Base-by-base conservation (phyloP, 2,888 invertebrate species). In the Chloroclysta siterata region DNA sequence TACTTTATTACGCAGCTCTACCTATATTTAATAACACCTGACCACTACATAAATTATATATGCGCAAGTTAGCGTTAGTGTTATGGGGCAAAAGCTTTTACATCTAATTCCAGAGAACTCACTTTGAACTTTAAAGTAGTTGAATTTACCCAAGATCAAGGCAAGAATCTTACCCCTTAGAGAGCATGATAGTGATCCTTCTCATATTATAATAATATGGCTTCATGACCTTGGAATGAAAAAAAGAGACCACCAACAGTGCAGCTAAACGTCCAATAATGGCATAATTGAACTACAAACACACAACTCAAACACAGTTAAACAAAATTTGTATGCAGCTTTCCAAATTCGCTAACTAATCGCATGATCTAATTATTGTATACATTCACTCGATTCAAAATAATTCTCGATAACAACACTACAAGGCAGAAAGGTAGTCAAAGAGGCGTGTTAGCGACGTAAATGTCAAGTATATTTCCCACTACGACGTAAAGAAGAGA, bases 401-500 rank as follows among this genome's bases (percentile, higher is more conserved):
- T 51, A 39, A 47, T 39, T 53, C 36, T 53, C n/a, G 39, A 48
- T 41, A 13, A 22, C 36, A 60, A 63, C 36, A 55, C 29, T 41
- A 44, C 44, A 44, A 39, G 11, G 44, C 10, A 10, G 17, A 47
- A 46, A 53, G 50, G 53, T 53, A 47, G 15, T 64, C 62, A 65
- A 55, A 60, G 50, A 42, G 63, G 60, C 56, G 46, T 63, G 65
- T 36, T 63, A 53, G 69, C 53, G 36, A 65, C 56, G 65, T 65
- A 69, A 70, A 72, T 70, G 72, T 72, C 72, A 72, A 72, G 70
- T 53, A 53, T 53, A 63, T 68, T 66, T 65, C 53, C n/a, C 39
- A 51, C 55, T 44, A 63, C 67, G 72, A 72, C 70, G 71, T 69
- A 73, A 75, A 75, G 72, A 73, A 73, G 69, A 70, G 68, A 64